A percentile compares a stretch with the other conserved stretches of the same genome.
These are phyloP conservation scores for Electrophaes corylata DNA, from an alignment of 2,888 invertebrate genomes.

Conservation along the genomic window DNA sequence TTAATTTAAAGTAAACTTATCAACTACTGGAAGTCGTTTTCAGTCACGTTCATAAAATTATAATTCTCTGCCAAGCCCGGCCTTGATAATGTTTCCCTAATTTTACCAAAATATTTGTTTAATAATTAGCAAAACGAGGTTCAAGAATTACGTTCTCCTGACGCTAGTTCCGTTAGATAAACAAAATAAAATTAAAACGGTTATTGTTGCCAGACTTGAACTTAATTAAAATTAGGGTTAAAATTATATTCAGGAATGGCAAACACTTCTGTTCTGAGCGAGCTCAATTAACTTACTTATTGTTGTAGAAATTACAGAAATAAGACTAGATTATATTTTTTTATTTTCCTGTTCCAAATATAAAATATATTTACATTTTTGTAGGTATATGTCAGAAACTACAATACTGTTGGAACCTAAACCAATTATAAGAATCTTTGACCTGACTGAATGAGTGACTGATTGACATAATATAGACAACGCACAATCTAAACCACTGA, in stretches of 20 bases:
- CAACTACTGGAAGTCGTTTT: too few relatives aligned
- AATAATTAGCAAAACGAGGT: constrained; percentile 6
- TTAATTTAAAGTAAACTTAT: too few relatives aligned
- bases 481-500: too few relatives aligned
- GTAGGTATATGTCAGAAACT: too few relatives aligned
- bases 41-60: not conserved
- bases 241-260: constrained; percentile 20
- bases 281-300: constrained; percentile 14
- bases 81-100: not conserved
- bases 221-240: constrained; percentile 25
- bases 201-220: constrained; percentile 23
- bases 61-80: not conserved
- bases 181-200: constrained; percentile 26
- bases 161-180: constrained; percentile 21
- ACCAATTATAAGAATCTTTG: too few relatives aligned
- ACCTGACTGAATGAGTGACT: too few relatives aligned
- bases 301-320: constrained; percentile 12
- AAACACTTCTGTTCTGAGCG: constrained; percentile 12
- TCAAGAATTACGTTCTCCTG: constrained; percentile 15
- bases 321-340: not conserved
- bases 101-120: constrained; percentile 7
- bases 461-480: too few relatives aligned
- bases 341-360: not conserved
- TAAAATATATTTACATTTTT: not conserved
- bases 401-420: too few relatives aligned